Evolutionary conservation across 2,113 vertebrate species (phyloP).

Genomic region (Hucho hucho): DNA sequence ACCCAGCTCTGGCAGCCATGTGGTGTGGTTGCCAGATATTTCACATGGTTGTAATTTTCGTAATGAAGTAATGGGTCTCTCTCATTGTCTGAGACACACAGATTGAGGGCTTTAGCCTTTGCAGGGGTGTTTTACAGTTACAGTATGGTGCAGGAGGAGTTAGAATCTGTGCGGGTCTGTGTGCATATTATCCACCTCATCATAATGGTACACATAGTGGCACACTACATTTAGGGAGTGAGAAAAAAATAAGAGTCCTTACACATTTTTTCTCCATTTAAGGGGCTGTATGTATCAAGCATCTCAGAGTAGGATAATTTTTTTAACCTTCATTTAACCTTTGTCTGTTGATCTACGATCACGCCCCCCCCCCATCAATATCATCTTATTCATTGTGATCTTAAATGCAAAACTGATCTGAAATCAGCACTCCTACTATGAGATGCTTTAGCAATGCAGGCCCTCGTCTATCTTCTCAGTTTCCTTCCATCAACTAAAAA

Average conservation of each 20-base stretch:
- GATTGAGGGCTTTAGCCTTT: conserved; percentile 41
- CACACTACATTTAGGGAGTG: conserved; percentile 27
- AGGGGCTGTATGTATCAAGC: background rate
- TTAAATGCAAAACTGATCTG: too few relatives aligned
- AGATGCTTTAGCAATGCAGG: too few relatives aligned
- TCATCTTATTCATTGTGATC: background rate
- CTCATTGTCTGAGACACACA: conserved; percentile 59
- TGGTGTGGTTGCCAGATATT: conserved; percentile 63
- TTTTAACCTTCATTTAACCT: too few relatives aligned
- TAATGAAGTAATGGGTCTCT: conserved; percentile 70
- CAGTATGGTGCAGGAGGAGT: conserved; percentile 33
- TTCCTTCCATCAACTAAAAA: too few relatives aligned
- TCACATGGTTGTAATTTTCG: conserved; percentile 77
- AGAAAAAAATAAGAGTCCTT: conserved; percentile 46
- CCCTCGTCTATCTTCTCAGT: too few relatives aligned
- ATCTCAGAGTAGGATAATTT: too few relatives aligned
- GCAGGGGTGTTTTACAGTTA: conserved; percentile 38
- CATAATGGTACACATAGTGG: conserved; percentile 43
- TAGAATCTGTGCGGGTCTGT: conserved; percentile 36
- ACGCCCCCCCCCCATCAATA: background rate
- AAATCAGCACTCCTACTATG: too few relatives aligned
- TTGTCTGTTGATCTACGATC: too few relatives aligned
- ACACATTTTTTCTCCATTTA: background rate
- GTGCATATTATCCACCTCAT: conserved; percentile 39
- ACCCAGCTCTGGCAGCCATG: conserved; percentile 44